A percentile compares a stretch with the other conserved stretches of the same genome.
These are phyloP conservation scores for Ceyx melanurus DNA, from an alignment of 2,113 vertebrate genomes.

Conservation along the genomic window DNA sequence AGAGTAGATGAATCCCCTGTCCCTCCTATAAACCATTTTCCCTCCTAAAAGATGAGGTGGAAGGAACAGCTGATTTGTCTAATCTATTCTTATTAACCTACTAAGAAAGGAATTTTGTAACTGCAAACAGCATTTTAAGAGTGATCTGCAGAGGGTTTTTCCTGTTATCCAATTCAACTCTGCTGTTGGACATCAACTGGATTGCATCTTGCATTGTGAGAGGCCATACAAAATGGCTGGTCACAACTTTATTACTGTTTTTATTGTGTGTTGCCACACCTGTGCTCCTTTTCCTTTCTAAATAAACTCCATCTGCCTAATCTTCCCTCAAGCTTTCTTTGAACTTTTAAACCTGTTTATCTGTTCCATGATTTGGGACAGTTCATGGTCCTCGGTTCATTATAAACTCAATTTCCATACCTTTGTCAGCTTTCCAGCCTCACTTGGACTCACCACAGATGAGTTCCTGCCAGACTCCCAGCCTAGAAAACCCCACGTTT, in stretches of 20 bases:
- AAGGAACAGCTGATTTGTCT: background rate
- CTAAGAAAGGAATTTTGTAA: background rate
- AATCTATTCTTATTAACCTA: background rate
- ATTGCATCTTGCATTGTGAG: background rate
- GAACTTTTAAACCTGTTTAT: background rate
- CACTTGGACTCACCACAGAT: background rate
- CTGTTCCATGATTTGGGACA: background rate
- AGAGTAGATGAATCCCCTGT: background rate
- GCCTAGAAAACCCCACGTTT: background rate
- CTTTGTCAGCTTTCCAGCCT: background rate
- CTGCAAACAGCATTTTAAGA: background rate
- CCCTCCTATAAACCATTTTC: background rate
- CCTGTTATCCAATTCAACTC: background rate
- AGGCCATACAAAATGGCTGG: background rate
- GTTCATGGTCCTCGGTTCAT: background rate
- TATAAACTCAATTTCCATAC: background rate
- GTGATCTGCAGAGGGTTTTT: background rate
- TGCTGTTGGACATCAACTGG: background rate
- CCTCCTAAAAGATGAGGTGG: background rate
- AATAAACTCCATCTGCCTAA: background rate
- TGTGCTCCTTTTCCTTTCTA: background rate
- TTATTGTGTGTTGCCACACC: background rate
- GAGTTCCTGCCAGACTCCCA: background rate
- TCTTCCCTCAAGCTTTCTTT: background rate
- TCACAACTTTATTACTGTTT: background rate